Evolutionary conservation across 2,888 invertebrate species (phyloP).

Genomic region (Tanaodytes sp.): DNA sequence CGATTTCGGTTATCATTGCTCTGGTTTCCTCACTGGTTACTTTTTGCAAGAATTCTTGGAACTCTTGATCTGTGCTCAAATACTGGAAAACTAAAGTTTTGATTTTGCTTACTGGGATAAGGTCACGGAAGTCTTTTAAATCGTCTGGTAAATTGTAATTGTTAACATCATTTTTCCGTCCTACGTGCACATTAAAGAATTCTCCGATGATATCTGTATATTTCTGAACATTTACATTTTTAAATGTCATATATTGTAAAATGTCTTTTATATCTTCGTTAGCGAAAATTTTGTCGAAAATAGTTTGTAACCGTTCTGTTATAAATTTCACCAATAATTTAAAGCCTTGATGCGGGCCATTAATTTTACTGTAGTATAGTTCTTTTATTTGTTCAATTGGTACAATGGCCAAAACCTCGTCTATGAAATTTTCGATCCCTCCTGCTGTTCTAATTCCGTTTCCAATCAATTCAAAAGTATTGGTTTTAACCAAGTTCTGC

Average conservation of each 20-base stretch:
- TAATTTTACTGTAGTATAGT: too few species aligned
- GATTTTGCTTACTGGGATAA: constrained; percentile 60
- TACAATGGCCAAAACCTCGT: too few species aligned
- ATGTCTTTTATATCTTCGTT: constrained; percentile 31
- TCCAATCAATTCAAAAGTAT: too few species aligned
- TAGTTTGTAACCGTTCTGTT: constrained; percentile 55
- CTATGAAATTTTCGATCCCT: too few species aligned
- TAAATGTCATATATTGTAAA: constrained; percentile 45
- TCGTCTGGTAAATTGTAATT: constrained; percentile 55
- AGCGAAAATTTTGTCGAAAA: constrained; percentile 50
- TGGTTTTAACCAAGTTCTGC: too few species aligned
- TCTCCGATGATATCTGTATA: constrained; percentile 18
- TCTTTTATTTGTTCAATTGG: too few species aligned
- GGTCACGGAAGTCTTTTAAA: constrained; percentile 61
- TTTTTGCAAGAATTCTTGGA: constrained; percentile 60
- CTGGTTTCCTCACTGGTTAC: constrained; percentile 58
- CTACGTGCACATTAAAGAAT: constrained; percentile 2
- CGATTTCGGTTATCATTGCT: constrained; percentile 57
- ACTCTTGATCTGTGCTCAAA: constrained; percentile 60
- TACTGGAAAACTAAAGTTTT: constrained; percentile 56
- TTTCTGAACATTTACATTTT: constrained; percentile 57
- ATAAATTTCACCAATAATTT: too few species aligned
- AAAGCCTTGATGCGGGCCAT: too few species aligned
- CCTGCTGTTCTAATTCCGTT: too few species aligned
- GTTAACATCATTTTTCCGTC: too few species aligned